Evolutionary conservation across 1,140 invertebrate genomes (phyloP).

Genomic region (Drosophila nannoptera): DNA sequence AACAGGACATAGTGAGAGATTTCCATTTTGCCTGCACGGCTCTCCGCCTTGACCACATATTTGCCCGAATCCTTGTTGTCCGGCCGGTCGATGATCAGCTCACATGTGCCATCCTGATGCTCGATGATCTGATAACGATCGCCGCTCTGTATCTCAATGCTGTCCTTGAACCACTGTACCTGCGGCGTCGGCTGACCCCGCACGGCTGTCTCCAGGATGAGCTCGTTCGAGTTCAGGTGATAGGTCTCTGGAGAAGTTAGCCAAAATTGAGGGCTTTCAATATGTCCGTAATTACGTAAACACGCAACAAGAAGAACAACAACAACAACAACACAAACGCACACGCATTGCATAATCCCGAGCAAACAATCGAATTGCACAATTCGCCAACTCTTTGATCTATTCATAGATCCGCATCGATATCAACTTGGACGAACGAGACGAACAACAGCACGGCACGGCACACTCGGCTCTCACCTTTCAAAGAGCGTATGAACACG

Average conservation of each 20-base stretch:
- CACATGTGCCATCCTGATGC: constrained; percentile 71
- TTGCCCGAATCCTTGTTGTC: constrained; percentile 72
- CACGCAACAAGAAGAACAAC: constrained; percentile 12
- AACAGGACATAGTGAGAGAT: constrained; percentile 71
- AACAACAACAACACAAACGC: background rate
- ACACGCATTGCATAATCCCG: constrained; percentile 52
- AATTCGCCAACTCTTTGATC: constrained; percentile 37
- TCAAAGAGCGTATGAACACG: constrained; percentile 75
- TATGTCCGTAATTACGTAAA: constrained; percentile 43
- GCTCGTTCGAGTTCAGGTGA: constrained; percentile 74
- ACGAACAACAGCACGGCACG: constrained; percentile 7
- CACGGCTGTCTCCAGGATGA: constrained; percentile 80
- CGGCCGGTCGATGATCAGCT: constrained; percentile 71
- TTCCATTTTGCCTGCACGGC: constrained; percentile 72
- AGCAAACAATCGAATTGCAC: constrained; percentile 47
- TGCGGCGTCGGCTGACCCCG: constrained; percentile 88
- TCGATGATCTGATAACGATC: constrained; percentile 63
- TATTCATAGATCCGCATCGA: constrained; percentile 38
- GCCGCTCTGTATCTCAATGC: constrained; percentile 80
- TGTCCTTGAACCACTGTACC: constrained; percentile 92
- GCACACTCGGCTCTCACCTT: constrained; percentile 62
- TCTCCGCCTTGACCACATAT: constrained; percentile 73
- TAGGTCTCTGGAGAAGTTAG: constrained; percentile 66
- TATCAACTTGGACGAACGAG: background rate
- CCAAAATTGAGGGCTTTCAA: background rate